Conservation (phyloP, 1,140 invertebrate species). For the Drosophila teissieri region DNA sequence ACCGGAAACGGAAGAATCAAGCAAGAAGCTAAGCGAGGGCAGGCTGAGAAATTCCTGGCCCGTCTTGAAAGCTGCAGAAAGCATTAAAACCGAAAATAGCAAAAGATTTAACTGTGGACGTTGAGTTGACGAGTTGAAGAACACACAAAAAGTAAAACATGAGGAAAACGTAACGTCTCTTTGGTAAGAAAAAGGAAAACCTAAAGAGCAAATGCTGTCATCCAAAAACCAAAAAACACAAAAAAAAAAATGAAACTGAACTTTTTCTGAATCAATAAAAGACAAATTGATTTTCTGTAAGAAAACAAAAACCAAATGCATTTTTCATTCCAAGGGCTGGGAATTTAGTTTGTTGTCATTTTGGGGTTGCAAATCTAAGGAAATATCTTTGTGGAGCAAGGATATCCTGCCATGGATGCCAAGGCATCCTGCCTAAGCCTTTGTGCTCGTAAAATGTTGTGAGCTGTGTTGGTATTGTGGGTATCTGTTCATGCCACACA, state of each 20-base stretch:
- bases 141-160: conserved; percentile 40
- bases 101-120: conserved; percentile 65
- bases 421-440: neutral
- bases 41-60: conserved; percentile 24
- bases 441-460: conserved; percentile 16
- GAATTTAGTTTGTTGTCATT: neutral
- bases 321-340: conserved; percentile 14
- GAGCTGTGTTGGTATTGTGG: neutral
- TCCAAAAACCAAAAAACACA: conserved; percentile 64
- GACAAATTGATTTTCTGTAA: conserved; percentile 84
- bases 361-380: conserved; percentile 1
- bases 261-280: conserved; percentile 84
- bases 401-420: conserved; percentile 3
- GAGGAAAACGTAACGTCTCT: conserved; percentile 64
- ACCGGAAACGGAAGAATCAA: conserved; percentile 35
- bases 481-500: neutral
- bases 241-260: conserved; percentile 72
- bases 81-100: conserved; percentile 64
- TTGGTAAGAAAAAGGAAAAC: conserved; percentile 56
- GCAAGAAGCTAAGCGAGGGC: conserved; percentile 31
- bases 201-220: conserved; percentile 76
- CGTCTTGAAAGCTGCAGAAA: conserved; percentile 16
- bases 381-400: neutral
- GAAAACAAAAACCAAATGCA: conserved; percentile 68
- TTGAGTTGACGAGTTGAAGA: conserved; percentile 25